These are phyloP conservation scores for Laticauda laticaudata DNA, from an alignment of 2,113 vertebrate species.

Conservation along the genomic window DNA sequence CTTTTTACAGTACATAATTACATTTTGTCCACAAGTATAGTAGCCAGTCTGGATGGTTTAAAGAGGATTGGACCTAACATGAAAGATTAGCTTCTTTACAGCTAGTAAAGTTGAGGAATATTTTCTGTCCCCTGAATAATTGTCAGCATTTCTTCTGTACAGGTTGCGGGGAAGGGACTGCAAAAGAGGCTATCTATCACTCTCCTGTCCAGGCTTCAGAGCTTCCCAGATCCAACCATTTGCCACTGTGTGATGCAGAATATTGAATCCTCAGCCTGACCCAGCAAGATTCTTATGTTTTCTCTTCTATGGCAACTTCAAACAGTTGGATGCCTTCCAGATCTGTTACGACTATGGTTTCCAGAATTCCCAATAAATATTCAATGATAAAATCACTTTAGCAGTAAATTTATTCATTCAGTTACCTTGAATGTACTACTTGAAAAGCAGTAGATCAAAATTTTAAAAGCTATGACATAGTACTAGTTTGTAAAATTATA, in stretches of 20 bases:
- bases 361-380: not conserved
- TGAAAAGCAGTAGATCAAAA: not conserved
- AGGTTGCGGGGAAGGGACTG: not conserved
- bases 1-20: not conserved
- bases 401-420: not conserved
- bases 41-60: not conserved
- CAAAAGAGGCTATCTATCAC: not conserved
- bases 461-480: not conserved
- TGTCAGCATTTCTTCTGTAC: not conserved
- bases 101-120: not conserved
- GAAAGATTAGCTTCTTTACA: not conserved
- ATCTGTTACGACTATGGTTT: not conserved
- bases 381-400: not conserved
- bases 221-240: not conserved
- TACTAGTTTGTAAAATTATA: not conserved
- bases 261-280: not conserved
- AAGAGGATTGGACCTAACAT: not conserved
- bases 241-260: not conserved
- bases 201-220: not conserved
- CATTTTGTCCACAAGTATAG: not conserved
- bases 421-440: not conserved
- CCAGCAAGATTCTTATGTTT: not conserved
- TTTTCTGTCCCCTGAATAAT: not conserved
- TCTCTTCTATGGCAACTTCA: not conserved
- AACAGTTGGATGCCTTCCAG: not conserved